These are phyloP conservation scores for Microtus pennsylvanicus DNA, from an alignment of 2,113 vertebrate genomes.

Conservation along the genomic window DNA sequence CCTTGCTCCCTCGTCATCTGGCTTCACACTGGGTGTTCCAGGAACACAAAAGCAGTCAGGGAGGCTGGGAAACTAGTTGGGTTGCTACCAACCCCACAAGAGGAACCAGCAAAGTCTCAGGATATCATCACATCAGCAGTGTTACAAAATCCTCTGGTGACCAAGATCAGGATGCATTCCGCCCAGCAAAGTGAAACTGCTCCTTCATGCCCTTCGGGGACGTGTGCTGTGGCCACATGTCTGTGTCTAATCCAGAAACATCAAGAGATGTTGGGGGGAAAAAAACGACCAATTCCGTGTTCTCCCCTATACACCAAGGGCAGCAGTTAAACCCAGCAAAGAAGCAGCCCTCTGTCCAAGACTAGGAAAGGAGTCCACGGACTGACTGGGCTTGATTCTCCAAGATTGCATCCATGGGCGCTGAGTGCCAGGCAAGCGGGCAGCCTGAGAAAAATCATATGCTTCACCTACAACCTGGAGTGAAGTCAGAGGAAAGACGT, in stretches of 20 bases:
- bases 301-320: not conserved
- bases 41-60: not conserved
- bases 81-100: not conserved
- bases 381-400: not conserved
- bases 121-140: not conserved
- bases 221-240: accelerated
- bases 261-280: accelerated
- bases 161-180: not conserved
- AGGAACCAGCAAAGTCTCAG: not conserved
- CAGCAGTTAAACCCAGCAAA: not conserved
- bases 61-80: slow-evolving; percentile 45
- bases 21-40: not conserved
- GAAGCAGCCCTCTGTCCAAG: not conserved
- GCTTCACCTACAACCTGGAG: not conserved
- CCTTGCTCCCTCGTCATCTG: not conserved
- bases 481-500: not conserved
- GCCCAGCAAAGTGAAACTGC: not conserved
- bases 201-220: too few species aligned
- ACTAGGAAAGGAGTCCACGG: not conserved
- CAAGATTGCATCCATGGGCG: accelerated
- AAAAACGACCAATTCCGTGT: not conserved
- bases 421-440: not conserved
- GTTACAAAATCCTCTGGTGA: slow-evolving; percentile 8
- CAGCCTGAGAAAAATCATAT: not conserved
- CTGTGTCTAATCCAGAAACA: not conserved